Base-by-base conservation (phyloP, 2,888 invertebrate species). In the Orgyia antiqua region DNA sequence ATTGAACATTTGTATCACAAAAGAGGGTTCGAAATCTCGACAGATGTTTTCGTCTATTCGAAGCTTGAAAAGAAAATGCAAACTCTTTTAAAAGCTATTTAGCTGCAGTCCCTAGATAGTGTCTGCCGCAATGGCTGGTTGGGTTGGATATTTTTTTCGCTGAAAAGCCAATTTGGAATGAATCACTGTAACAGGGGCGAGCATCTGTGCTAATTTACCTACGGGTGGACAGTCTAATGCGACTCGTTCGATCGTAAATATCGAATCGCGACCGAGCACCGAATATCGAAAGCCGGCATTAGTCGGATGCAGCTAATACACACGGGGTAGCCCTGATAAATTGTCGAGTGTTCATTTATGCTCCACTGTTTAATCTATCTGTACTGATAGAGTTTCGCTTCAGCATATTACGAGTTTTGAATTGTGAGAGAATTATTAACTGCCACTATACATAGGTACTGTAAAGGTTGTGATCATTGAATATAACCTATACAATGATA, bases 201-300 rank as follows among this genome's bases (percentile, higher is more conserved):
- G 77, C 86, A 86, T 86, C 84, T 86, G 86, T 79, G 86, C 86
- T 86, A 86, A 86, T 86, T 86, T 86, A 86, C 86, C 86, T 84
- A 84, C 82, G 78, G 71, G 75, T 67, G 79, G 84, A 84, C 86
- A 86, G 82, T 80, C 83, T 86, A 86, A 86, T 86, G 86, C 82
- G 75, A 70, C 69, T 74, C 68, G 78, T 68, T 75, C 59, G 72
- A 56, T 82, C 86, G 80, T 86, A 86, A 84, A 86, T 82, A 79
- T 67, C 58, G 78, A 78, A 78, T 77, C 78, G 80, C 77, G 75
- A 77, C 79, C 79, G 78, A 75, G 69, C 76, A 65, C 79, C 84
- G 82, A 86, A 86, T 82, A 83, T 83, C 86, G 86, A 82, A 83
- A 77, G 79, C 82, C 79, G 80, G 78, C 79, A 83, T 83, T 83